phyloP scores from a whole-genome alignment of 2,113 vertebrate species.

The Pundamilia nyererei region DNA sequence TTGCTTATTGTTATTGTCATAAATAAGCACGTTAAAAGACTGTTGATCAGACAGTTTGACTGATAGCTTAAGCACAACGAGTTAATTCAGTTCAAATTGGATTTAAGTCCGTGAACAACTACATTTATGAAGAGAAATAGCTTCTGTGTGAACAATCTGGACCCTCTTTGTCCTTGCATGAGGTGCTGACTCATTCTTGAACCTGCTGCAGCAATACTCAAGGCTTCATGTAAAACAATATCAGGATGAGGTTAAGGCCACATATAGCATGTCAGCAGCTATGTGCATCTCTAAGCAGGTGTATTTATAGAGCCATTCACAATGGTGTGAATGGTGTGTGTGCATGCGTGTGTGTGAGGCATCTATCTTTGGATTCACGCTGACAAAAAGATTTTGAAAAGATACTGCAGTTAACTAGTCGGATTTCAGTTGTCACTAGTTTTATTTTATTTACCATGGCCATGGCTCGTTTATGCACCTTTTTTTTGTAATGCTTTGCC shows the following conservation, averaged over 20 bases:
- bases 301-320: constrained; percentile 51
- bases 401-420: not conserved
- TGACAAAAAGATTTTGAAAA: not conserved
- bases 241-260: constrained; percentile 32
- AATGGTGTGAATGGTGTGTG: not conserved
- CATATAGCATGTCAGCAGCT: constrained; percentile 1
- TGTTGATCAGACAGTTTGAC: not conserved
- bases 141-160: not conserved
- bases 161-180: not conserved
- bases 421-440: not conserved
- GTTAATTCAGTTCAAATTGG: not conserved
- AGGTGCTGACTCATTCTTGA: not conserved
- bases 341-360: not conserved
- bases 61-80: not conserved
- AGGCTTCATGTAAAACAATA: constrained; percentile 36
- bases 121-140: not conserved
- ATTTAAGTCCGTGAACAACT: not conserved
- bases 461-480: not conserved
- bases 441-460: not conserved
- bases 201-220: constrained; percentile 5
- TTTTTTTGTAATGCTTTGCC: not conserved
- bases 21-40: not conserved
- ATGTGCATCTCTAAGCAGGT: constrained; percentile 33
- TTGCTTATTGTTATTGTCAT: not conserved
- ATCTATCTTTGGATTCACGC: not conserved